These are phyloP conservation scores for Gobio gobio DNA, from an alignment of 2,113 vertebrate species.

Conservation along the genomic window DNA sequence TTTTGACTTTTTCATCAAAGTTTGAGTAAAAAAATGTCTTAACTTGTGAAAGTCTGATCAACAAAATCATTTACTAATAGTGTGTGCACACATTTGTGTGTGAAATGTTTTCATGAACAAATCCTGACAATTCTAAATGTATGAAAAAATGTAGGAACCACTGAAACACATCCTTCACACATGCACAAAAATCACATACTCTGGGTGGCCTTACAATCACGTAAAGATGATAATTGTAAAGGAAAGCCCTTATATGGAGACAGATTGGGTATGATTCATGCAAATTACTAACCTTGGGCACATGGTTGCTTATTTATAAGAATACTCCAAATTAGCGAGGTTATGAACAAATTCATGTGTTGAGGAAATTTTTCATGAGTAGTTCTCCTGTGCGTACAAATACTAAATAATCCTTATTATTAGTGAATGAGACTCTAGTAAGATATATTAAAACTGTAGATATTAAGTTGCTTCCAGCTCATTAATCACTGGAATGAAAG, in stretches of 20 bases:
- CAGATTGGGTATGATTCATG: not conserved
- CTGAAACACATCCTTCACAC: too few relatives aligned
- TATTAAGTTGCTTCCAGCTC: not conserved
- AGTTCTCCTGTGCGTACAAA: not conserved
- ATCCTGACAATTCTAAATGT: too few relatives aligned
- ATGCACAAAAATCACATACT: too few relatives aligned
- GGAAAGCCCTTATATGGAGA: not conserved
- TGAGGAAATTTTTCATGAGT: not conserved
- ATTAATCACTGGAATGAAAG: constrained; percentile 2
- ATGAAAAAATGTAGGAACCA: too few relatives aligned
- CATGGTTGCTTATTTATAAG: not conserved
- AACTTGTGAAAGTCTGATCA: not conserved
- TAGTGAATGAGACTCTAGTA: not conserved
- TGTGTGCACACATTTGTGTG: not conserved
- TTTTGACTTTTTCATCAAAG: not conserved
- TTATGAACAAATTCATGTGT: not conserved
- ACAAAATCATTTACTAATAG: not conserved
- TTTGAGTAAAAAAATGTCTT: not conserved
- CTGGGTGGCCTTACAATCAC: too few relatives aligned
- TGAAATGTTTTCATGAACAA: not conserved
- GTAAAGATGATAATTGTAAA: too few relatives aligned
- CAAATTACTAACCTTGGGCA: not conserved
- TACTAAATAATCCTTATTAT: not conserved
- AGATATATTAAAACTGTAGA: not conserved
- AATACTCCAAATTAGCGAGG: not conserved